Evolutionary conservation across 1,140 invertebrate genomes (phyloP), one percentile per base, ranked within the genome.

Genomic region (Aleiodes sp.): DNA sequence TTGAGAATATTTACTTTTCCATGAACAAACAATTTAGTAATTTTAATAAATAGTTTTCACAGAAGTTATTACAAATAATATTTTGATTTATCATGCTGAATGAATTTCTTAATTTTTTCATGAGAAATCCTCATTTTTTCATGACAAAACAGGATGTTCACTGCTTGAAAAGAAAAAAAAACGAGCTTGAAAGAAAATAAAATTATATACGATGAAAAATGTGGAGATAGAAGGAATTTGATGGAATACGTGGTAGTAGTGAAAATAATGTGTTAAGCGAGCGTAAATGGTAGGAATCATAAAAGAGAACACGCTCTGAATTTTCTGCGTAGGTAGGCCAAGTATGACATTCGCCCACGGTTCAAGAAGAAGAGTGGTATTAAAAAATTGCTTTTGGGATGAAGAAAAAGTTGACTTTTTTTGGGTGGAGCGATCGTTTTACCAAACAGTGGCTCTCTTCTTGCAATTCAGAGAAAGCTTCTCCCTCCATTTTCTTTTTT

Each of bases 281-380:
- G 19, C 14, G 41, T 12, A 24, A 52, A 52, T 24, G 46, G 46
- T n/a, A n/a, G n/a, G 16, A 21, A 12, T 52, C 46, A 52, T 21
- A 24, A 24, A 52, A 10, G 21, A 24, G 46, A 52, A 24, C 46
- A 9, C 21, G 31, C n/a, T 35, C 10, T 35, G 31, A n/a, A 14
- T 12, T 7, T 52, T 59, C 4, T 59, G 56, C 56, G 56, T 59
- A 31, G 56, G 56, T 29, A 59, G 56, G 28, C 24, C 28, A 59
- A 59, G 56, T 59, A 31, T 28, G 52, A 21, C 41, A 56, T 31
- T 29, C 56, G 26, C 56, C 56, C 56, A 59, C 56, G n/a, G 28
- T 59, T 59, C 16, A n/a, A 46, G 46, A 59, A n/a, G 26, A 31
- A 56, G 24, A 33, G 0, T 2, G 24, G 21, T 9, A 21, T 12